These are phyloP conservation scores for Pelecanus crispus DNA, from an alignment of 2,113 vertebrate genomes.

Conservation along the genomic window DNA sequence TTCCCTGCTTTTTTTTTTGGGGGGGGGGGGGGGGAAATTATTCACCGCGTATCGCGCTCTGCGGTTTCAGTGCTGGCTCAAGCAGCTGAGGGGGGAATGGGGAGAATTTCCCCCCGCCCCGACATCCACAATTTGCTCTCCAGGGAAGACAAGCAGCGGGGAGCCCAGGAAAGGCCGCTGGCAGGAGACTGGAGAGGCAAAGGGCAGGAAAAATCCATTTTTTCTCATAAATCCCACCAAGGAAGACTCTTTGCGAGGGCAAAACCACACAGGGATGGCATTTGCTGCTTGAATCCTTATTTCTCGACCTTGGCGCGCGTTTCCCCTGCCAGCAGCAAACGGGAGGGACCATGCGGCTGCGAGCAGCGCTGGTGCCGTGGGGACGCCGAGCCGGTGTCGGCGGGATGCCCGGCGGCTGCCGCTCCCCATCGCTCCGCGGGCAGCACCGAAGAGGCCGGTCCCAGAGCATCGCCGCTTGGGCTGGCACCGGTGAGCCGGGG, in stretches of 20 bases:
- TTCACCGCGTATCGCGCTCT: accelerated
- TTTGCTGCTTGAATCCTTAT: background rate
- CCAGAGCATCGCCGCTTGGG: background rate
- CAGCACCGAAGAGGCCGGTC: no score
- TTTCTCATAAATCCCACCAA: background rate
- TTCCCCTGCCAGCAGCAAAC: background rate
- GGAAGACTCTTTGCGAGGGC: background rate
- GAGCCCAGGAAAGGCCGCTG: background rate
- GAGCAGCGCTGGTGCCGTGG: background rate
- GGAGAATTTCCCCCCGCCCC: background rate
- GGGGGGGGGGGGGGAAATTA: background rate
- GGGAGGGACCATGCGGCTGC: background rate
- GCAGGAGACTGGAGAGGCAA: background rate
- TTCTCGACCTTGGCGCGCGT: accelerated
- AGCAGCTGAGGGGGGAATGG: background rate
- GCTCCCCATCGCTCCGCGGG: background rate
- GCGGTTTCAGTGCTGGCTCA: background rate
- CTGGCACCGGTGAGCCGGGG: background rate
- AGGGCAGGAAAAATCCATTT: background rate
- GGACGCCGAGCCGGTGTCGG: background rate
- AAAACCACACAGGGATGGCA: background rate
- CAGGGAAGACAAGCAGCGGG: background rate
- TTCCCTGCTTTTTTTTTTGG: background rate
- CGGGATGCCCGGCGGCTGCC: background rate
- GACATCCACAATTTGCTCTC: background rate